Percentiles rank a stretch among this genome's conserved stretches.
Evolutionary conservation across 2,113 vertebrate genomes (phyloP).

Genomic region (Chaetorhynchus papuensis): DNA sequence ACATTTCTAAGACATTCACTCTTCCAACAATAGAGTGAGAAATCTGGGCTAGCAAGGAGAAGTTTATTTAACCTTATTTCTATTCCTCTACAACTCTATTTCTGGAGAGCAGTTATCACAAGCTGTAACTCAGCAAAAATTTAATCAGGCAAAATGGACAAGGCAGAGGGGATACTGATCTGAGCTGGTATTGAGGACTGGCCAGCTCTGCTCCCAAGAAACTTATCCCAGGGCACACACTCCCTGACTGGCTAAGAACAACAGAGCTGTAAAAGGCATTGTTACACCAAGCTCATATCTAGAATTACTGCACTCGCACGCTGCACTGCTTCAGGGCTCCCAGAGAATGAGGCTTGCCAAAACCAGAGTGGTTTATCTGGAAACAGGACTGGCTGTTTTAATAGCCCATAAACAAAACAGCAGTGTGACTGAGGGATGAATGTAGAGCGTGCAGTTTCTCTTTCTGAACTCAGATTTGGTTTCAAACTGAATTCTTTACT

Average conservation of each 20-base stretch:
- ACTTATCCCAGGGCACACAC: not conserved
- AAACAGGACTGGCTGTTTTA: not conserved
- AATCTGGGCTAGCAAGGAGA: not conserved
- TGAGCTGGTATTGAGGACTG: not conserved
- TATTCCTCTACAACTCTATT: not conserved
- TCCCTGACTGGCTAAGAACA: not conserved
- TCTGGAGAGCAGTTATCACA: not conserved
- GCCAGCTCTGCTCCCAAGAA: not conserved
- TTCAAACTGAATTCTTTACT: not conserved
- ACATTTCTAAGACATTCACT: not conserved
- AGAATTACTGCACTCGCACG: not conserved
- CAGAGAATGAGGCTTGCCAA: not conserved
- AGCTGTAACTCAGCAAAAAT: not conserved
- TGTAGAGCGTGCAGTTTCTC: not conserved
- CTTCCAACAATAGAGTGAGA: not conserved
- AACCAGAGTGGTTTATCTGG: not conserved
- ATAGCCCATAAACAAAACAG: not conserved
- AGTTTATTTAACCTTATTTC: not conserved
- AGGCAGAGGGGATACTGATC: not conserved
- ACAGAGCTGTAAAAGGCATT: not conserved
- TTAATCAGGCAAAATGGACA: not conserved
- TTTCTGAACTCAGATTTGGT: not conserved
- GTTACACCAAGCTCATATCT: not conserved
- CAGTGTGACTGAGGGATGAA: not conserved
- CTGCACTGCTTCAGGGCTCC: not conserved